A percentile compares a stretch with the other conserved stretches of the same genome.
Conservation (phyloP, 2,113 vertebrate genomes). For the Otolemur garnettii region DNA sequence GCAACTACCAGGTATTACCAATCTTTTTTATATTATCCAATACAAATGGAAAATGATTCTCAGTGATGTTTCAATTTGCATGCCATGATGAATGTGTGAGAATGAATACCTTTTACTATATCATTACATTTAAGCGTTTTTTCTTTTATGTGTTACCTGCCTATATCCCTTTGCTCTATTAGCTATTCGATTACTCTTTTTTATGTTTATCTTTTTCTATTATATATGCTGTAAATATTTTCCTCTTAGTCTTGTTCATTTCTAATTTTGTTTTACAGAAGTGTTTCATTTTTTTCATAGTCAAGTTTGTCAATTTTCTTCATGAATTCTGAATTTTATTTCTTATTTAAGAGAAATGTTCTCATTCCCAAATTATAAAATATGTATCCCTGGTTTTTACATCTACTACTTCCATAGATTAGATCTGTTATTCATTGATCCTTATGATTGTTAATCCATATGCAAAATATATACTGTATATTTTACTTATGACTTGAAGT, state of each 20-base stretch:
- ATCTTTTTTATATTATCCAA: not conserved
- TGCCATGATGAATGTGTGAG: not conserved
- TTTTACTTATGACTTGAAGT: not conserved
- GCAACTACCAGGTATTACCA: not conserved
- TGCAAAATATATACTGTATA: not conserved
- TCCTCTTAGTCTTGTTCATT: not conserved
- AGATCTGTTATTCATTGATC: constrained; percentile 15
- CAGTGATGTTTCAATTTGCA: not conserved
- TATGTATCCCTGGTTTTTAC: not conserved
- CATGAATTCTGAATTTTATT: not conserved
- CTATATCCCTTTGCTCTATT: not conserved
- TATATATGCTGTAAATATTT: not conserved
- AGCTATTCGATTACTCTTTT: not conserved
- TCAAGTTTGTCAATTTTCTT: not conserved
- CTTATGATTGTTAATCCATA: not conserved
- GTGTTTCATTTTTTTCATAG: not conserved
- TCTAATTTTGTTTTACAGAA: not conserved
- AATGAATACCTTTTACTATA: not conserved
- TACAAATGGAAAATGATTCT: not conserved
- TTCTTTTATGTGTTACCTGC: not conserved
- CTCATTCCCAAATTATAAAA: constrained; percentile 3
- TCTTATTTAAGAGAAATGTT: constrained; percentile 14
- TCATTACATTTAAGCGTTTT: not conserved
- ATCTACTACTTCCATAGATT: not conserved
- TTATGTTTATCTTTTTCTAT: not conserved